Conservation (phyloP, 2,888 invertebrate genomes). For the Lampropteryx suffumata region DNA sequence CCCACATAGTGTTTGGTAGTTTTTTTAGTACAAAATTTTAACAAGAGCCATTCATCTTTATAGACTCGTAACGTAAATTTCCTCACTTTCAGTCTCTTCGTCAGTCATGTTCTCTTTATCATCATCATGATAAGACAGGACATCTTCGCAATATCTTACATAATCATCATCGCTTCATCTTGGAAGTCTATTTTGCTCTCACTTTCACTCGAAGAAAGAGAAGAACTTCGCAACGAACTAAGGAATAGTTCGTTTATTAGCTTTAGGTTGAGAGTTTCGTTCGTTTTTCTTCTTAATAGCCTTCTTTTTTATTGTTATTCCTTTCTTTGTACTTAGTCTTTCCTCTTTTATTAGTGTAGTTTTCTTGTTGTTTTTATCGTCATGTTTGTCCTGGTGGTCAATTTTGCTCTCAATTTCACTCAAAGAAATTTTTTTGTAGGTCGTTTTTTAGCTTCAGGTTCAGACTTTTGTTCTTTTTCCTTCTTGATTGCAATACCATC, state of each 20-base stretch:
- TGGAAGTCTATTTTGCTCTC: constrained; percentile 2
- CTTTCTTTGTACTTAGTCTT: background rate
- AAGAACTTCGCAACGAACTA: background rate
- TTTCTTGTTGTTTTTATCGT: background rate
- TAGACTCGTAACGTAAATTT: background rate
- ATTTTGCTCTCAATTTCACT: background rate
- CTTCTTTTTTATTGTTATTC: background rate
- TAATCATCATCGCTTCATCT: constrained; percentile 5
- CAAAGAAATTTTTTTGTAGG: background rate
- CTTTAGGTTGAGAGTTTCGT: background rate
- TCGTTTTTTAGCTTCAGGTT: background rate
- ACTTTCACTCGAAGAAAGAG: constrained; percentile 1
- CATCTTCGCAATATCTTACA: background rate
- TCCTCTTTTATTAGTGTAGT: background rate
- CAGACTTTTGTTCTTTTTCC: background rate
- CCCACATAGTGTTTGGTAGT: constrained; percentile 6
- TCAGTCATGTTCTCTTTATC: constrained; percentile 4
- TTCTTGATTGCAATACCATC: background rate
- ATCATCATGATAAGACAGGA: background rate
- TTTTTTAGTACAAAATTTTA: constrained; percentile 8
- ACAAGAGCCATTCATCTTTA: constrained; percentile 7
- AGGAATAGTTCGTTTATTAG: background rate
- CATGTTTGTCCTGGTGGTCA: background rate
- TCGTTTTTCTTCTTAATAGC: background rate
- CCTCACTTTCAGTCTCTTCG: constrained; percentile 5